A percentile compares a stretch with the other conserved stretches of the same genome.
These are phyloP conservation scores for Carduelis carduelis DNA, from an alignment of 2,797 vertebrate genomes.

Conservation along the genomic window DNA sequence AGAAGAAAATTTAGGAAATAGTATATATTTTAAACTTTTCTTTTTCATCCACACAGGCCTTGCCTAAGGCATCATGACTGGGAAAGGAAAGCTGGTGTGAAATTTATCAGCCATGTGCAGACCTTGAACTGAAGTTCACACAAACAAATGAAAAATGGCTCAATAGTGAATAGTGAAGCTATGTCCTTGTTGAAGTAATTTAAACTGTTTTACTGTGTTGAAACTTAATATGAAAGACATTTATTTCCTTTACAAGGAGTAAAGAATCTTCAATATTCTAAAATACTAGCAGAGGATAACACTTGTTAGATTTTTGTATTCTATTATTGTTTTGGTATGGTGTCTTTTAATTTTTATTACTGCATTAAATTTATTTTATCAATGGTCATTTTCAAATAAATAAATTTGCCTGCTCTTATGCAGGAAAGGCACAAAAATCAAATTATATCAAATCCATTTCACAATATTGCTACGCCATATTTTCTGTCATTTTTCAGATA, in stretches of 20 bases:
- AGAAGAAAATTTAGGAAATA: not conserved
- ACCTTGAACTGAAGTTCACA: not conserved
- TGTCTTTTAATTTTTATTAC: not conserved
- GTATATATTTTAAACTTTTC: not conserved
- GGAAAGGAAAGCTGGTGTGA: not conserved
- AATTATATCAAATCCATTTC: not conserved
- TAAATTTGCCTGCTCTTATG: not conserved
- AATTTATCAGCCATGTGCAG: not conserved
- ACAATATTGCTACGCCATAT: not conserved
- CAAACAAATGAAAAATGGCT: not conserved
- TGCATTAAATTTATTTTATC: not conserved
- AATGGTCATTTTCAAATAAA: not conserved
- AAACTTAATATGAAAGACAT: not conserved
- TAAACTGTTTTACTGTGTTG: not conserved
- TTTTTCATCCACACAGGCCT: not conserved
- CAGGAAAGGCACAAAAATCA: not conserved
- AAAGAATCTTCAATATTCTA: not conserved
- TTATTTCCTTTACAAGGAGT: not conserved
- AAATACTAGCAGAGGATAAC: not conserved
- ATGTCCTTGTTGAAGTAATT: not conserved
- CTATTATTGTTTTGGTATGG: accelerated
- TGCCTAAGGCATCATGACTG: not conserved
- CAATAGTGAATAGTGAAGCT: not conserved
- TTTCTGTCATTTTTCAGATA: not conserved
- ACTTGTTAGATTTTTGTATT: not conserved